Evolutionary conservation across 2,888 invertebrate species (phyloP).

Genomic region (Callyntrura guangdongensis): DNA sequence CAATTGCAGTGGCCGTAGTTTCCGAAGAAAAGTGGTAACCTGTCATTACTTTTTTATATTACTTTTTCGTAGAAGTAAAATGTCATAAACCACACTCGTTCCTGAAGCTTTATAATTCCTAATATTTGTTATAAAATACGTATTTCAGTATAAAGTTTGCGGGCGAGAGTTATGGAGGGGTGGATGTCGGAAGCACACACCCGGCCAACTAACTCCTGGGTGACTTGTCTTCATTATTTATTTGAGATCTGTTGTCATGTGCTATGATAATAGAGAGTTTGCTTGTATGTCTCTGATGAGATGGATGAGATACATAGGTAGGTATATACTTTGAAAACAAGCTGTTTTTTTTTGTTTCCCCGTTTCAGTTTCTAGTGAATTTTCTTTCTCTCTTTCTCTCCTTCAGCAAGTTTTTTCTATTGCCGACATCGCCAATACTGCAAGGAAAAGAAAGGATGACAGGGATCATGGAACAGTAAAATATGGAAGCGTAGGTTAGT

Average conservation of each 20-base stretch:
- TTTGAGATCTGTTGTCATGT: slow-evolving; percentile 51
- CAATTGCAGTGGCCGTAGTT: not conserved
- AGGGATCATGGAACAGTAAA: slow-evolving; percentile 37
- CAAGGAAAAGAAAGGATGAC: not conserved
- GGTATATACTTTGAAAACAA: not conserved
- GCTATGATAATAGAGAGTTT: slow-evolving; percentile 44
- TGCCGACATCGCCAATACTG: not conserved
- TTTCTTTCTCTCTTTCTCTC: not conserved
- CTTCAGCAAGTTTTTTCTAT: not conserved
- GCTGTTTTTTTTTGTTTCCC: not conserved
- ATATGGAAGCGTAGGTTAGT: slow-evolving; percentile 8
- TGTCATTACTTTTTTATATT: slow-evolving; percentile 40
- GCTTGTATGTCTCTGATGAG: not conserved
- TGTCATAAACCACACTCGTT: not conserved
- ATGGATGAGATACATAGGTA: not conserved
- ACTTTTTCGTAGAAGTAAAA: not conserved
- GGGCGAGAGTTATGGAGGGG: slow-evolving; percentile 4
- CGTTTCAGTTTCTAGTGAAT: not conserved
- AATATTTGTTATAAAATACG: not conserved
- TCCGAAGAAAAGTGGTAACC: slow-evolving; percentile 40
- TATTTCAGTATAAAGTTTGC: not conserved
- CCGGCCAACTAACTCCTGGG: slow-evolving; percentile 48
- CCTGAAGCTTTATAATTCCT: not conserved
- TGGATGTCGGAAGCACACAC: not conserved
- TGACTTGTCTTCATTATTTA: slow-evolving; percentile 70